Evolutionary conservation across 2,113 vertebrate species (phyloP).

Genomic region (Ammospiza caudacuta): DNA sequence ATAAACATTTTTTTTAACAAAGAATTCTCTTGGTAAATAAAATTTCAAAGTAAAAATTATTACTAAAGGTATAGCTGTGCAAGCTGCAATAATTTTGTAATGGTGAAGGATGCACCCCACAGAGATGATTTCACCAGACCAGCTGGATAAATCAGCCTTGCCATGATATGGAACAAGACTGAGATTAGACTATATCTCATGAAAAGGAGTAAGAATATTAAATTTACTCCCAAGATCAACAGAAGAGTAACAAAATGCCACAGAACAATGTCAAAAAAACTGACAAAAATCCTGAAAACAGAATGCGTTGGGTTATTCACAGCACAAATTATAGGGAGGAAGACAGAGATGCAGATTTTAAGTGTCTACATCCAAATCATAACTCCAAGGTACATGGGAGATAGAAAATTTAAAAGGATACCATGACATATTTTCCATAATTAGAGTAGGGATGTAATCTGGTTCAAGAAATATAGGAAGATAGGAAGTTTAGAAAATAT

Average conservation of each 20-base stretch:
- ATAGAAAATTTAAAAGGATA: background rate
- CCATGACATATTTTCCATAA: background rate
- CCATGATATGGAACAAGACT: background rate
- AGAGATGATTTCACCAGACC: background rate
- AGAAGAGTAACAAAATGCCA: background rate
- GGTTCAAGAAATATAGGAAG: background rate
- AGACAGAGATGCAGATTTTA: background rate
- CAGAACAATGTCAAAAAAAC: background rate
- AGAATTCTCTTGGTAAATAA: slow-evolving; percentile 28
- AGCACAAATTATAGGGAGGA: background rate
- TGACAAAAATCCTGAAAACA: background rate
- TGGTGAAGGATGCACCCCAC: background rate
- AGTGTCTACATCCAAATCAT: background rate
- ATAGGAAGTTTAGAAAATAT: background rate
- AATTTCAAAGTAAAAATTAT: background rate
- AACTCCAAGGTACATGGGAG: background rate
- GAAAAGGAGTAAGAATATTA: background rate
- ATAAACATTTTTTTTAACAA: background rate
- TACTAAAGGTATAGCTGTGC: background rate
- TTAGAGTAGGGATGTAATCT: background rate
- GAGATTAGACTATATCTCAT: background rate
- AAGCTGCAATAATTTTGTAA: slow-evolving; percentile 18
- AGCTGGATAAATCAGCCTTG: background rate
- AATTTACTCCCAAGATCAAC: background rate
- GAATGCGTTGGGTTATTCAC: background rate